Evolutionary conservation across 1,140 invertebrate genomes (phyloP), one percentile per base, ranked within the genome.

Genomic region (Atopsyche davidsoni): DNA sequence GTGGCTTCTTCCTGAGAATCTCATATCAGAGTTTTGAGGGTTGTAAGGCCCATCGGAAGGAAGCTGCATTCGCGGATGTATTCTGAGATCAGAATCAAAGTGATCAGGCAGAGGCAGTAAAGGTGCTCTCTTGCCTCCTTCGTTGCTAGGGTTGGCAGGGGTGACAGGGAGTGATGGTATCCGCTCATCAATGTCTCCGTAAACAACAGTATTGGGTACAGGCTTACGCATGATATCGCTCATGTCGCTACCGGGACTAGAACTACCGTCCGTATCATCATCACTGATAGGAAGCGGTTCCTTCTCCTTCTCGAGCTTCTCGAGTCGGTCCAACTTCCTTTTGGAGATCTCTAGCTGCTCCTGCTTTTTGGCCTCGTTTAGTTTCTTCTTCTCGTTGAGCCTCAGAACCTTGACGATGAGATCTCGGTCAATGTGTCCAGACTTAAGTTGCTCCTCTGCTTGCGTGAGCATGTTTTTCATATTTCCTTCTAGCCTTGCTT

Each of bases 401-500:
- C 85, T 78, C 31, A 89, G 68, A 1, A 88, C 81, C 62, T 87
- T 84, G 61, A 88, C 83, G 55, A 88, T 81, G 2, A 93, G 64
- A 4, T 85, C 78, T 53, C 88, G 85, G 22, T 83, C 83, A 22
- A 96, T 80, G 11, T 78, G 76, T 1, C 89, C 89, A 36, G 80
- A 78, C 35, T 81, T 81, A 34, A 82, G 72, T 57, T 92, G 81
- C 59, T 89, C 86, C 36, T 91, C 85, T 1, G 89, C 90, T 61
- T 90, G 82, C 18, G 79, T 81, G 60, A 94, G 81, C 28, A 93
- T 90, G 6, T 85, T 84, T 59, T 85, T 83, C 40, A 83, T 79
- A 42, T 79, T 82, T 46, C 78, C 75, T 36, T 82, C 80, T 28
- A 79, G 72, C 40, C 77, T 75, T 68, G 10, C 67, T 69, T 78